phyloP scores from a whole-genome alignment of 1,140 invertebrate genomes.

The Camponotus floridanus region DNA sequence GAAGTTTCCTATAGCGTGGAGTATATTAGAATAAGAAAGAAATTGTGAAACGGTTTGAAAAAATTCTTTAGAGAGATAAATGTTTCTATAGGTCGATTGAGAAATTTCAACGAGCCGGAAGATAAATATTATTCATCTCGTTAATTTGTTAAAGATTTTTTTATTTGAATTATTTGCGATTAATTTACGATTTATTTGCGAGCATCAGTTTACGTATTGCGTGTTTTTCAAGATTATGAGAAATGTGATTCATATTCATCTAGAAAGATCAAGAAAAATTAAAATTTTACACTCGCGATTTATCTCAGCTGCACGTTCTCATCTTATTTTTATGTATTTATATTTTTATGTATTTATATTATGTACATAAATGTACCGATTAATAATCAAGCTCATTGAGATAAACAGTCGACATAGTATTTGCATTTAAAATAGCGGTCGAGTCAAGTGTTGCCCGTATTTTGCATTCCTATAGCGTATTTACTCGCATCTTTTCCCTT shows the following conservation, averaged over 20 bases:
- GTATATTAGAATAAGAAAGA: slow-evolving; percentile 1
- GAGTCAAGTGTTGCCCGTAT: slow-evolving; percentile 22
- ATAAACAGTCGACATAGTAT: slow-evolving; percentile 44
- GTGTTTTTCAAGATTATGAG: not conserved
- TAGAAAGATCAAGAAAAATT: not conserved
- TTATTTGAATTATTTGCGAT: not conserved
- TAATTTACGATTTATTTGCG: not conserved
- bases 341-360: too few species aligned
- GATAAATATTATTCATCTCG: not conserved
- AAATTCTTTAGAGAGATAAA: not conserved
- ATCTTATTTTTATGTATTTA: slow-evolving; percentile 20
- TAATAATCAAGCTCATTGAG: slow-evolving; percentile 44
- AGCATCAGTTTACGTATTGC: not conserved
- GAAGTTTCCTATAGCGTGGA: not conserved
- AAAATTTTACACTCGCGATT: not conserved
- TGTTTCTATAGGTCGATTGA: not conserved
- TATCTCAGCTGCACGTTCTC: slow-evolving; percentile 3
- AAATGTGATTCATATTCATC: not conserved
- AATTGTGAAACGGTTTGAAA: not conserved
- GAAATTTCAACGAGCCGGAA: too few species aligned
- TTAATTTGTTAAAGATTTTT: not conserved
- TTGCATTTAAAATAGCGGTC: slow-evolving; percentile 47
- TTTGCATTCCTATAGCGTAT: slow-evolving; percentile 40
- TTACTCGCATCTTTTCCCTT: slow-evolving; percentile 28
- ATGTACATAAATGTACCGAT: slow-evolving; percentile 12